Conservation (phyloP, 2,888 invertebrate genomes). For the Ctenicera cuprea region DNA sequence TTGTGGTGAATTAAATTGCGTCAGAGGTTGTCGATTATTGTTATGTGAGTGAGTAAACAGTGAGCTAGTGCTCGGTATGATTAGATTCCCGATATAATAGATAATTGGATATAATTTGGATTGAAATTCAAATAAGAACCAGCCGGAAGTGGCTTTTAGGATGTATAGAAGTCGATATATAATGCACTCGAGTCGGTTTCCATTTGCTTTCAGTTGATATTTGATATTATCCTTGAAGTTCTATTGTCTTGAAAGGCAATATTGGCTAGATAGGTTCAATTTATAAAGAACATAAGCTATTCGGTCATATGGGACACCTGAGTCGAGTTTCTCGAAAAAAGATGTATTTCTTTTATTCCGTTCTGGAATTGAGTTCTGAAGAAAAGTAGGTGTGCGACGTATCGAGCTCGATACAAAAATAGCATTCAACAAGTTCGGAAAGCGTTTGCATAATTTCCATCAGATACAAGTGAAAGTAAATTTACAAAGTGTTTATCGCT, state of each 20-base stretch:
- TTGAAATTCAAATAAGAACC: constrained; percentile 4
- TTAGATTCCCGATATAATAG: not conserved
- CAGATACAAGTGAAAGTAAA: constrained; percentile 46
- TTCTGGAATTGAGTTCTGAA: constrained; percentile 30
- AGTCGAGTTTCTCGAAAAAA: constrained; percentile 50
- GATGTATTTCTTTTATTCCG: constrained; percentile 30
- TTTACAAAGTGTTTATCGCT: constrained; percentile 48
- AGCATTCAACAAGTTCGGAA: constrained; percentile 46
- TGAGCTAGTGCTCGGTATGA: not conserved
- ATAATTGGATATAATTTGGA: not conserved
- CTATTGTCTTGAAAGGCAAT: constrained; percentile 53
- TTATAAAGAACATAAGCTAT: constrained; percentile 59
- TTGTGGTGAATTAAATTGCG: constrained; percentile 13
- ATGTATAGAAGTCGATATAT: constrained; percentile 28
- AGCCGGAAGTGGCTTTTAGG: constrained; percentile 17
- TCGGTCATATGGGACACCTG: constrained; percentile 59
- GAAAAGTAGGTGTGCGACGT: constrained; percentile 4
- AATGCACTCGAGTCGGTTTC: constrained; percentile 23
- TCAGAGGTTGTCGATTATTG: not conserved
- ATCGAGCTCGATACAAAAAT: constrained; percentile 35
- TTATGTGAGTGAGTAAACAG: not conserved
- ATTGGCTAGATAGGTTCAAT: constrained; percentile 58
- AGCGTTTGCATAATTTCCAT: constrained; percentile 46
- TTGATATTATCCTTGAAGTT: constrained; percentile 47
- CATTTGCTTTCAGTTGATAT: constrained; percentile 48